Evolutionary conservation across 1,140 invertebrate genomes (phyloP).

Genomic region (Ladona fulva): DNA sequence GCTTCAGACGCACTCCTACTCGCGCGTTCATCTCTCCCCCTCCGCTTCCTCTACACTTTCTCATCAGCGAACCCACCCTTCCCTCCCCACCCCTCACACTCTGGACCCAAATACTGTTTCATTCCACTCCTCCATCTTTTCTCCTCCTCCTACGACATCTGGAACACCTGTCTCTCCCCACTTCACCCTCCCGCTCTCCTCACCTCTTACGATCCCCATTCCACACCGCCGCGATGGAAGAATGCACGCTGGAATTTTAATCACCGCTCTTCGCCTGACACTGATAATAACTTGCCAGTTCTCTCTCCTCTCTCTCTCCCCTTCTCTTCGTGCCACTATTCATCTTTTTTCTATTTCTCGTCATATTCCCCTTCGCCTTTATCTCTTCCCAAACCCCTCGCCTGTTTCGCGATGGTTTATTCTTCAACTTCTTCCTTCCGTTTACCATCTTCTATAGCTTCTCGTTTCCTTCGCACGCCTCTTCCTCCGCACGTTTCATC

Average conservation of each 20-base stretch:
- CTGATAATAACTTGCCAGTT: constrained; percentile 9
- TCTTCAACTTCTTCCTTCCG: neutral
- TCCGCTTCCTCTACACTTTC: neutral
- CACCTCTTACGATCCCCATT: neutral
- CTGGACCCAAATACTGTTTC: neutral
- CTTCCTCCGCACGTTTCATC: no score
- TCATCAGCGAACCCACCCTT: neutral
- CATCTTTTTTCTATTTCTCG: neutral
- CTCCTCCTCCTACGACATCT: neutral
- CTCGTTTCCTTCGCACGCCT: neutral
- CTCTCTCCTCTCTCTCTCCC: neutral
- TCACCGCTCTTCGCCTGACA: neutral
- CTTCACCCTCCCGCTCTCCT: neutral
- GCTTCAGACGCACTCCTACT: no score
- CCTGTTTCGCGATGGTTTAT: neutral
- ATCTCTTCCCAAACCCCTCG: neutral
- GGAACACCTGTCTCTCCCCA: neutral
- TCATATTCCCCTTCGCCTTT: neutral
- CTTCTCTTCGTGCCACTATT: neutral
- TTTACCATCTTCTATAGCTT: neutral
- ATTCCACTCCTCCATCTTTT: neutral
- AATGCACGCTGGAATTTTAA: constrained; percentile 6
- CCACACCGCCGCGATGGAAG: neutral
- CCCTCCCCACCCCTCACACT: neutral
- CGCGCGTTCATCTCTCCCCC: neutral